phyloP scores from a whole-genome alignment of 2,888 invertebrate genomes.

The Polyommatus icarus region DNA sequence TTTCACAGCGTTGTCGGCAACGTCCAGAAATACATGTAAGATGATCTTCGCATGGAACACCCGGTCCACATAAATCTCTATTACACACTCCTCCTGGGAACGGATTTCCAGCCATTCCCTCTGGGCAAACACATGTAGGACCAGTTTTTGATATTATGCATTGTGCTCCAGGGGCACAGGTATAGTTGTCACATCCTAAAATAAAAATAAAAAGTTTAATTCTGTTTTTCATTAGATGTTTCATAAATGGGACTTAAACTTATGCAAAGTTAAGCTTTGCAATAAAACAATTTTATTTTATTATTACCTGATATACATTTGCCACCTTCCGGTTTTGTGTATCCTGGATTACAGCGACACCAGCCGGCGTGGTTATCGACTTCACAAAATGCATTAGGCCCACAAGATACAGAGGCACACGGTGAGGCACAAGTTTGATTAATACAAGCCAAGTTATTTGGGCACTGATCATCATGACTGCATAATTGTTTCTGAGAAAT shows the following conservation, averaged over 20 bases:
- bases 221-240: not conserved
- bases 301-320: conserved; percentile 89
- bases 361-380: conserved; percentile 93
- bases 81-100: conserved; percentile 93
- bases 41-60: conserved; percentile 88
- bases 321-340: conserved; percentile 87
- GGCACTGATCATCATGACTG: conserved; percentile 86
- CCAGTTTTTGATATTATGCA: conserved; percentile 92
- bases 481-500: conserved; percentile 85
- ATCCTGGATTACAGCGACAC: conserved; percentile 93
- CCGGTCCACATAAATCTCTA: conserved; percentile 89
- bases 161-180: conserved; percentile 90
- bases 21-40: conserved; percentile 92
- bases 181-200: conserved; percentile 86
- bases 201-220: conserved; percentile 40
- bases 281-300: conserved; percentile 29
- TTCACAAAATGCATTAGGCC: conserved; percentile 92
- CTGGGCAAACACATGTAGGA: conserved; percentile 93
- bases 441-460: conserved; percentile 88
- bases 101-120: conserved; percentile 93
- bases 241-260: not conserved
- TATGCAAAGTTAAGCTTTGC: conserved; percentile 3
- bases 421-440: conserved; percentile 91
- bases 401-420: conserved; percentile 88
- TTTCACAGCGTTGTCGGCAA: conserved; percentile 93